Percentiles rank a stretch among this genome's conserved stretches.
Conservation (phyloP, 2,797 vertebrate species). For the Rhinatrema bivittatum region DNA sequence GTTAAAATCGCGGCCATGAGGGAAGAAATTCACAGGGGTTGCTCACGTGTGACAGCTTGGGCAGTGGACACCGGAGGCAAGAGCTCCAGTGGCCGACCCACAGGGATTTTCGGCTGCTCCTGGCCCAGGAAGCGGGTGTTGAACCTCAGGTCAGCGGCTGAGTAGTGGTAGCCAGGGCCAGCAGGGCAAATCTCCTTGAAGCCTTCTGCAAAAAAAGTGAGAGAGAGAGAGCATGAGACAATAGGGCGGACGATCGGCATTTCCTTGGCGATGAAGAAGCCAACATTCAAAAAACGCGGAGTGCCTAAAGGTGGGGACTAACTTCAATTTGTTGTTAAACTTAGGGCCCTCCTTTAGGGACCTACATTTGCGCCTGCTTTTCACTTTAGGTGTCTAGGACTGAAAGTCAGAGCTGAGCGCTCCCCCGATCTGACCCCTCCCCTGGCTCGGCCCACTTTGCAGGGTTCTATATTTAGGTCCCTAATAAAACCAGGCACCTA, state of each 20-base stretch:
- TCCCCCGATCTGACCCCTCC: no score
- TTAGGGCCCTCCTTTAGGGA: no score
- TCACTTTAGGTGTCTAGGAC: no score
- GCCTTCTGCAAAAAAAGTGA: slow-evolving; percentile 54
- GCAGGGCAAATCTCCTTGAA: slow-evolving; percentile 95
- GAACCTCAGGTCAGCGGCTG: slow-evolving; percentile 69
- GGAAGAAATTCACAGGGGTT: no score
- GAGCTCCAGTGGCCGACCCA: slow-evolving; percentile 16
- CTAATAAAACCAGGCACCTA: no score
- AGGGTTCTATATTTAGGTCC: no score
- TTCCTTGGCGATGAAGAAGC: background rate
- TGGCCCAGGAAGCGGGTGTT: slow-evolving; percentile 51
- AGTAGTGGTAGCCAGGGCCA: slow-evolving; percentile 90
- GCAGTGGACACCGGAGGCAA: background rate
- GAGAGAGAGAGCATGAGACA: background rate
- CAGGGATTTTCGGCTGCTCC: slow-evolving; percentile 34
- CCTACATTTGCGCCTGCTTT: no score
- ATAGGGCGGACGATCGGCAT: background rate
- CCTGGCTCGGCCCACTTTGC: no score
- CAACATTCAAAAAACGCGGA: background rate
- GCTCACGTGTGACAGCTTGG: slow-evolving; percentile 38
- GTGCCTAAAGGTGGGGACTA: no score
- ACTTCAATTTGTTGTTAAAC: no score
- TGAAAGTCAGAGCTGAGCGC: no score
- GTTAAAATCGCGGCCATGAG: no score